Evolutionary conservation across 1,140 invertebrate species (phyloP).

Genomic region (Calephelis nemesis): DNA sequence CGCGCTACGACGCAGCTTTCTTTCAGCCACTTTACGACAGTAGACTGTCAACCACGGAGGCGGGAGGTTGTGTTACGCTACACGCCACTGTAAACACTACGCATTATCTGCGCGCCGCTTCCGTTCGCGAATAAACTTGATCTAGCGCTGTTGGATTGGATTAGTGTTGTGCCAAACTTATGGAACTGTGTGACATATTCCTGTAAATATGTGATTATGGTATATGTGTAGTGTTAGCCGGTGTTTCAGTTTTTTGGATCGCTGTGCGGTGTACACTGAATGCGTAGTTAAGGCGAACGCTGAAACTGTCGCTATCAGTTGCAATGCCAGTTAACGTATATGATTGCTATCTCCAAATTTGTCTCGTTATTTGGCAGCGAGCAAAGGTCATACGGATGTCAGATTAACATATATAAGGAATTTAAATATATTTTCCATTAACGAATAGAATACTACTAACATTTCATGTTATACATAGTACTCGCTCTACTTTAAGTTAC

Average conservation of each 20-base stretch:
- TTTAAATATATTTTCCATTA: too few species aligned
- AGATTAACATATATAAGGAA: conserved; percentile 43
- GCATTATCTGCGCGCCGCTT: conserved; percentile 61
- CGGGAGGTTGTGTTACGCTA: conserved; percentile 39
- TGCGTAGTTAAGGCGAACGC: conserved; percentile 21
- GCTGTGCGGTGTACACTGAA: background rate
- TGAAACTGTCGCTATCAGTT: conserved; percentile 31
- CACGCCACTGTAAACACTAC: conserved; percentile 72
- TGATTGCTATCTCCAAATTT: conserved; percentile 30
- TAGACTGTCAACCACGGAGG: conserved; percentile 64
- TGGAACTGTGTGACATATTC: conserved; percentile 48
- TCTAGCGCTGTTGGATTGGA: conserved; percentile 48
- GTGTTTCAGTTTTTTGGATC: conserved; percentile 29
- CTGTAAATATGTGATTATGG: conserved; percentile 65
- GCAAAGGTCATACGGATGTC: conserved; percentile 38
- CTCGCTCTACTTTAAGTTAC: too few species aligned
- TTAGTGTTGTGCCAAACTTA: conserved; percentile 68
- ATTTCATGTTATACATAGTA: too few species aligned
- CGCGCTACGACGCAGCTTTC: conserved; percentile 65
- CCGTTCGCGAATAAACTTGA: conserved; percentile 66
- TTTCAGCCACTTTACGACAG: conserved; percentile 59
- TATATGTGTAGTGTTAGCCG: conserved; percentile 53
- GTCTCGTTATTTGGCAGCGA: conserved; percentile 9
- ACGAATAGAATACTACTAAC: too few species aligned
- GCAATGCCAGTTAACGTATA: conserved; percentile 48